These are phyloP conservation scores for Meleagris gallopavo DNA, from an alignment of 2,113 vertebrate genomes.

Conservation along the genomic window DNA sequence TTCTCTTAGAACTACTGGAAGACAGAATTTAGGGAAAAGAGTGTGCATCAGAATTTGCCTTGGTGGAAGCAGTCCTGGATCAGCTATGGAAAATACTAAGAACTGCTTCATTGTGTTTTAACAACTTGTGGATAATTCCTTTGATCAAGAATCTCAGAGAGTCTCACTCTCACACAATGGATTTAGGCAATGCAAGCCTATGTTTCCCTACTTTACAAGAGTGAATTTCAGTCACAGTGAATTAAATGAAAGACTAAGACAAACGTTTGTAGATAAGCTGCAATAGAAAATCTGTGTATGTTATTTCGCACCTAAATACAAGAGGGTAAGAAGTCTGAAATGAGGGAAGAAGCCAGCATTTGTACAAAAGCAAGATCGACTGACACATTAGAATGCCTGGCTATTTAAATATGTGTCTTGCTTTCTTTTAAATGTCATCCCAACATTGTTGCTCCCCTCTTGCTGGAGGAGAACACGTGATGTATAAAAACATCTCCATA, in stretches of 20 bases:
- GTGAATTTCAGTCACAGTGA: neutral
- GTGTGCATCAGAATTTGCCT: neutral
- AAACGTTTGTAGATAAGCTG: neutral
- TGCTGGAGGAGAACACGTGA: neutral
- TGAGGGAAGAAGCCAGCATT: neutral
- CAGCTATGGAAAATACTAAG: slow-evolving; percentile 22
- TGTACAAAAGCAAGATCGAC: neutral
- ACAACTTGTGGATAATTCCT: slow-evolving; percentile 11
- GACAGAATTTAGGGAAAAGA: neutral
- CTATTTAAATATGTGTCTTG: neutral
- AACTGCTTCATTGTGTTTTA: slow-evolving; percentile 35
- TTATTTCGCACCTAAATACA: neutral
- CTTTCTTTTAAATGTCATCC: neutral
- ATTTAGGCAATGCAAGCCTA: neutral
- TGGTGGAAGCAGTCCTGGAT: neutral
- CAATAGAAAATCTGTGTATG: neutral
- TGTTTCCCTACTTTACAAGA: neutral
- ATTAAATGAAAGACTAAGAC: slow-evolving; percentile 6
- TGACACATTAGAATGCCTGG: neutral
- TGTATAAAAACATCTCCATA: neutral
- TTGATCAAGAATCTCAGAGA: slow-evolving; percentile 18
- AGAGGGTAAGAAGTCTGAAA: neutral
- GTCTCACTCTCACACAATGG: neutral
- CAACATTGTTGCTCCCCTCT: neutral
- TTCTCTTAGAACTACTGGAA: neutral